Conservation (phyloP, 2,113 vertebrate genomes). For the Phrynocephalus versicolor region DNA sequence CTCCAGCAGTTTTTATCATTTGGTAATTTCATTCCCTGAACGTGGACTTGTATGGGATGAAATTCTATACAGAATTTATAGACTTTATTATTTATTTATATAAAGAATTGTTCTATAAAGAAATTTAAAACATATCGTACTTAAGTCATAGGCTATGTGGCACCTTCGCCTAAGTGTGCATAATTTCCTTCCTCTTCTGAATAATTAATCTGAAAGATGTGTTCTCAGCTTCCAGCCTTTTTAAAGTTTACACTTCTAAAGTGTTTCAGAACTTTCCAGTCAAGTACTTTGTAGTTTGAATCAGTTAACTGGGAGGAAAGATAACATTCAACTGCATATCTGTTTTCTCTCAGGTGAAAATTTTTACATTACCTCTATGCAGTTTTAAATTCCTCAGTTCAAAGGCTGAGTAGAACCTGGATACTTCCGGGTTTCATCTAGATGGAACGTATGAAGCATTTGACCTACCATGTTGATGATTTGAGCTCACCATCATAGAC, state of each 20-base stretch:
- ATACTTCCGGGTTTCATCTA: neutral
- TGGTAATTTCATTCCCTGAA: neutral
- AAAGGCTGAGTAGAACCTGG: neutral
- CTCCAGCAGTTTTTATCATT: neutral
- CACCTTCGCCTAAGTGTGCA: neutral
- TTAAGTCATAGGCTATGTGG: neutral
- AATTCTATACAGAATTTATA: neutral
- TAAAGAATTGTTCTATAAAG: too few species aligned
- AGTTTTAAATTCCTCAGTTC: neutral
- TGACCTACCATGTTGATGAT: neutral
- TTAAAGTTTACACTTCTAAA: neutral
- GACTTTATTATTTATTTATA: too few species aligned
- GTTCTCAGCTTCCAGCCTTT: neutral
- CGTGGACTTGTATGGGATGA: neutral
- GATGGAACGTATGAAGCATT: neutral
- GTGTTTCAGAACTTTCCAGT: neutral
- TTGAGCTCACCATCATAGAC: neutral
- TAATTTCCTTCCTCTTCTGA: neutral
- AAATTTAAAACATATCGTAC: neutral
- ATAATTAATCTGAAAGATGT: neutral
- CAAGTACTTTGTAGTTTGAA: neutral
- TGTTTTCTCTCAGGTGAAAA: neutral
- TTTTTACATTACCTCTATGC: neutral
- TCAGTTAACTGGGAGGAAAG: neutral
- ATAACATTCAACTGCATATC: neutral